A percentile compares a stretch with the other conserved stretches of the same genome.
Conservation (phyloP, 2,888 invertebrate species). For the Phragmatobia fuliginosa region DNA sequence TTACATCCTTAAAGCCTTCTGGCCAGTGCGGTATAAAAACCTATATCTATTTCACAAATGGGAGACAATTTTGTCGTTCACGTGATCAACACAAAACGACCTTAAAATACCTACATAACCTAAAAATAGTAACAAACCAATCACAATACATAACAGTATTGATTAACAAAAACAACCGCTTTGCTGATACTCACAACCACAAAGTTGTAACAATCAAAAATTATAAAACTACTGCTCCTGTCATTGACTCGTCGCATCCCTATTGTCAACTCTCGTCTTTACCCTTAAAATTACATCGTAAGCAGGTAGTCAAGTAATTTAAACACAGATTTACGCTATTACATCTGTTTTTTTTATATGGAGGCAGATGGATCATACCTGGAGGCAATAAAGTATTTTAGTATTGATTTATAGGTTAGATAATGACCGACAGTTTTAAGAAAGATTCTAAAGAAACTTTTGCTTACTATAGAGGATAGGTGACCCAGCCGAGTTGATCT, state of each 20-base stretch:
- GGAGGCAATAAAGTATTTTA: background rate
- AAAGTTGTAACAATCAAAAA: background rate
- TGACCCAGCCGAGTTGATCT: too few species aligned
- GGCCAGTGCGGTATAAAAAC: too few species aligned
- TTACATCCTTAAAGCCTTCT: too few species aligned
- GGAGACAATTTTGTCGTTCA: too few species aligned
- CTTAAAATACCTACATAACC: background rate
- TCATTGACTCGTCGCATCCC: background rate
- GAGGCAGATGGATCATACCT: background rate
- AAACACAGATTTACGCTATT: background rate
- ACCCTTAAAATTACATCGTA: too few species aligned
- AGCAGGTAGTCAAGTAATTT: too few species aligned
- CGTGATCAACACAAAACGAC: constrained; percentile 1
- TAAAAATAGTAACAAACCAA: background rate
- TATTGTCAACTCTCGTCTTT: background rate
- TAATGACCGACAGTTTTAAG: background rate
- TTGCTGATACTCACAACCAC: background rate
- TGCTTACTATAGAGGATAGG: background rate
- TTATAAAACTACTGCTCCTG: background rate
- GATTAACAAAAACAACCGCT: background rate
- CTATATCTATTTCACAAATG: too few species aligned
- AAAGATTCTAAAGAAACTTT: background rate
- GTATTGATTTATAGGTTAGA: background rate
- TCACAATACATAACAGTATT: background rate
- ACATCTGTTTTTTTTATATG: background rate